A percentile compares a stretch with the other conserved stretches of the same genome.
These are phyloP conservation scores for Pollachius pollachius DNA, from an alignment of 2,113 vertebrate genomes.

Conservation along the genomic window DNA sequence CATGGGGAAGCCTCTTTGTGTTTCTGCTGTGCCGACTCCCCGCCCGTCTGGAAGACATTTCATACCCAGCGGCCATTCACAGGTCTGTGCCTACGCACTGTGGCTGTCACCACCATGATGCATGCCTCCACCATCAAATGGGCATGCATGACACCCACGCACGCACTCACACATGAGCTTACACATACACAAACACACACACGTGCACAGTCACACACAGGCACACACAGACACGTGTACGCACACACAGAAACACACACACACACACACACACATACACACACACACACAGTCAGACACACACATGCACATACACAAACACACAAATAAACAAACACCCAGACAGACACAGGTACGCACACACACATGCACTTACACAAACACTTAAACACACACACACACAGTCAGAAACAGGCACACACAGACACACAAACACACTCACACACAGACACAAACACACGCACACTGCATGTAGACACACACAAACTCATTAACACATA, in stretches of 20 bases:
- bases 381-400: not conserved
- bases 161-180: not conserved
- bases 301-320: not conserved
- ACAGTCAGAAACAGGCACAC: conserved; percentile 5
- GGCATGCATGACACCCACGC: not conserved
- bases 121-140: conserved; percentile 51
- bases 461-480: not conserved
- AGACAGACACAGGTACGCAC: conserved; percentile 23
- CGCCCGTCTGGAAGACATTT: conserved; percentile 32
- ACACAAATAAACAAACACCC: conserved; percentile 10
- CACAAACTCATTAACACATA: conserved; percentile 10
- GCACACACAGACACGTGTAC: too few relatives aligned
- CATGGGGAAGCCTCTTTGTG: conserved; percentile 42
- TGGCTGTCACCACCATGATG: conserved; percentile 30
- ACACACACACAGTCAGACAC: conserved; percentile 2
- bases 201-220: conserved; percentile 7
- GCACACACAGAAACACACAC: not conserved
- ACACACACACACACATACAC: not conserved
- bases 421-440: not conserved
- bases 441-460: too few relatives aligned
- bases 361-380: not conserved
- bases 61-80: conserved; percentile 26
- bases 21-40: conserved; percentile 32
- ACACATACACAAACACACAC: not conserved
- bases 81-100: conserved; percentile 46